These are phyloP conservation scores for Macrobrachium nipponense DNA, from an alignment of 1,140 invertebrate genomes.

Conservation along the genomic window DNA sequence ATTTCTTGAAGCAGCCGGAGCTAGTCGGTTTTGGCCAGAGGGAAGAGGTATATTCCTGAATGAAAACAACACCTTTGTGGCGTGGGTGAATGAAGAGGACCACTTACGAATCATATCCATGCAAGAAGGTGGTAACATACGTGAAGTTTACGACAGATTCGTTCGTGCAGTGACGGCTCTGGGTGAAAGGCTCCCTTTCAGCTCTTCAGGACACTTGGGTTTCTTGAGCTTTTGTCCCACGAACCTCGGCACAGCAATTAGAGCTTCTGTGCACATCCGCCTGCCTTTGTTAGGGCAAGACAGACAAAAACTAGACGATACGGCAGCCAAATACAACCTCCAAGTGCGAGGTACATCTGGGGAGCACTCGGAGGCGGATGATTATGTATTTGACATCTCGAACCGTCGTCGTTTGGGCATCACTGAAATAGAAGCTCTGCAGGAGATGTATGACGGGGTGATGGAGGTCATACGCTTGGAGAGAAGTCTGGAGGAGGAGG, in stretches of 20 bases:
- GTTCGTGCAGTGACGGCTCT: conserved; percentile 71
- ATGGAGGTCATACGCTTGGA: conserved; percentile 76
- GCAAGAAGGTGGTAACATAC: conserved; percentile 93
- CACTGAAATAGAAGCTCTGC: conserved; percentile 83
- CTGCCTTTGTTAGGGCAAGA: conserved; percentile 87
- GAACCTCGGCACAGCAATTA: conserved; percentile 86
- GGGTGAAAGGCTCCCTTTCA: conserved; percentile 78
- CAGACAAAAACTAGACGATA: conserved; percentile 80
- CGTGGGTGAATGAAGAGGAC: conserved; percentile 71
- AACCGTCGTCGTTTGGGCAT: conserved; percentile 86
- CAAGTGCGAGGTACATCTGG: conserved; percentile 72
- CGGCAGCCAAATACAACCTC: conserved; percentile 84
- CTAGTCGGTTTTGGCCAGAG: conserved; percentile 93
- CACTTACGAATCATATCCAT: conserved; percentile 97
- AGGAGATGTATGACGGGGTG: conserved; percentile 86
- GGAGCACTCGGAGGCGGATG: conserved; percentile 69
- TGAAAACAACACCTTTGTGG: conserved; percentile 94
- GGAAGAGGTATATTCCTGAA: conserved; percentile 97
- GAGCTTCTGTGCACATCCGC: conserved; percentile 83
- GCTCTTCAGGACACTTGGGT: conserved; percentile 81
- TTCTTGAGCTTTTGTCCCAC: conserved; percentile 87
- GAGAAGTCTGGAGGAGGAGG: conserved; percentile 63
- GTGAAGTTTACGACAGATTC: conserved; percentile 58
- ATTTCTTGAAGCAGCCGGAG: conserved; percentile 84
- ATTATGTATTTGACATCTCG: conserved; percentile 74